phyloP scores from a whole-genome alignment of 2,797 vertebrate species.

The Onychomys torridus region DNA sequence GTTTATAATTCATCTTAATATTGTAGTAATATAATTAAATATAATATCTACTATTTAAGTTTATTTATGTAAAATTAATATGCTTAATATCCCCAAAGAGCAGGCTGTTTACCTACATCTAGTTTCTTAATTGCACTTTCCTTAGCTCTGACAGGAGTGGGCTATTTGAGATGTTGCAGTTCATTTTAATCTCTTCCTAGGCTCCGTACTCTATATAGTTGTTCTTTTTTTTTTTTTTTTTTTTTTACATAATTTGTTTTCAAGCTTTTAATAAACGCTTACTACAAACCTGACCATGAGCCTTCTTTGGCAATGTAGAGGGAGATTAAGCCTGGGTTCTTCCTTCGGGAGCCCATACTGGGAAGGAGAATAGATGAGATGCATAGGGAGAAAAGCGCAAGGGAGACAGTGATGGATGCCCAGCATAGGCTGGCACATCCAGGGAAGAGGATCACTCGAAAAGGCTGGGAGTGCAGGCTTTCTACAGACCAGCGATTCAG shows the following conservation, averaged over 20 bases:
- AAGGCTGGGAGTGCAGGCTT: neutral
- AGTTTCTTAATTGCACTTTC: constrained; percentile 26
- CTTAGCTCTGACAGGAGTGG: neutral
- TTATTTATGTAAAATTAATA: constrained; percentile 55
- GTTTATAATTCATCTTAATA: neutral
- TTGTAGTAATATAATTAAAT: neutral
- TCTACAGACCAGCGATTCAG: neutral
- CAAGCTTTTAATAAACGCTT: constrained; percentile 50
- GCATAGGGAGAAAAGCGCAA: neutral
- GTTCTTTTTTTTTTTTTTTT: constrained; percentile 5
- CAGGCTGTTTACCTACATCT: neutral
- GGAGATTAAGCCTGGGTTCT: neutral
- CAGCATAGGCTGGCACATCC: neutral
- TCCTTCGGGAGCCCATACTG: neutral
- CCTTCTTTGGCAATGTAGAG: neutral
- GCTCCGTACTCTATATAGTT: neutral
- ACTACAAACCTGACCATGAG: neutral
- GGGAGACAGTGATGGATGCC: neutral
- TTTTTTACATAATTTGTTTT: constrained; percentile 11
- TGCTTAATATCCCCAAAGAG: neutral
- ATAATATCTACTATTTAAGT: constrained; percentile 24
- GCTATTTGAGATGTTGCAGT: constrained; percentile 40
- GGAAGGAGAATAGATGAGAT: neutral
- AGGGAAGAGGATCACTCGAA: neutral
- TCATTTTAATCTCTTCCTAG: constrained; percentile 36